These are phyloP conservation scores for Drosophila subpulchrella DNA, from an alignment of 1,140 invertebrate genomes.

Conservation along the genomic window DNA sequence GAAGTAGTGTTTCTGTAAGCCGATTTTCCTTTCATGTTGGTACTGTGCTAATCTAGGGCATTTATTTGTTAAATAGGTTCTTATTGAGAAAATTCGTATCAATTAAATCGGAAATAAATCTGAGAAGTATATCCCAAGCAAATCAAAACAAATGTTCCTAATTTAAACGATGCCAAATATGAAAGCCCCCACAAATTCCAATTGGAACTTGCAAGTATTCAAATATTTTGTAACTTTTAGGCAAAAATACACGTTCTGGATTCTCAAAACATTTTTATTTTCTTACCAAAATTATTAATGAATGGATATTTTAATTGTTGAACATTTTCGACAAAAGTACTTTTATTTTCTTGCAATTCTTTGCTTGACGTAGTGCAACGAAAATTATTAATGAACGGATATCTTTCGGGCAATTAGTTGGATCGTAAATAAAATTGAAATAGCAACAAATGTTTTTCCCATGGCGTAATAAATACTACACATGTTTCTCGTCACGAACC, in stretches of 20 bases:
- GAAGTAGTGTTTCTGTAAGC: neutral
- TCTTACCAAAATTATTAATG: neutral
- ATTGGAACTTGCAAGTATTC: no score
- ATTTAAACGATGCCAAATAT: no score
- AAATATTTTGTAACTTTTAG: neutral
- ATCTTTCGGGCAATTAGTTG: no score
- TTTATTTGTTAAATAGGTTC: neutral
- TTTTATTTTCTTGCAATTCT: neutral
- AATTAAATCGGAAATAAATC: no score
- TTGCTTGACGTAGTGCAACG: neutral
- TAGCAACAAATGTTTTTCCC: neutral
- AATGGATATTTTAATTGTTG: neutral
- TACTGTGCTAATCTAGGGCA: neutral
- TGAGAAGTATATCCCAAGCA: no score
- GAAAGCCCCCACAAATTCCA: no score
- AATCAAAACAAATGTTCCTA: no score
- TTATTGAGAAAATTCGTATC: no score
- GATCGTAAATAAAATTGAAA: neutral
- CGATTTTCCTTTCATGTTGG: neutral
- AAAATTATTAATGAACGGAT: neutral
- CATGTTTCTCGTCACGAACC: neutral
- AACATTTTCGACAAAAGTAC: no score
- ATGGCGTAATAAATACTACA: no score
- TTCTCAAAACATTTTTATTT: neutral
- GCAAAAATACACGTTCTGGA: neutral